A percentile compares a stretch with the other conserved stretches of the same genome.
phyloP scores from a whole-genome alignment of 1,140 invertebrate genomes.

The Rhyacophila brunnea region DNA sequence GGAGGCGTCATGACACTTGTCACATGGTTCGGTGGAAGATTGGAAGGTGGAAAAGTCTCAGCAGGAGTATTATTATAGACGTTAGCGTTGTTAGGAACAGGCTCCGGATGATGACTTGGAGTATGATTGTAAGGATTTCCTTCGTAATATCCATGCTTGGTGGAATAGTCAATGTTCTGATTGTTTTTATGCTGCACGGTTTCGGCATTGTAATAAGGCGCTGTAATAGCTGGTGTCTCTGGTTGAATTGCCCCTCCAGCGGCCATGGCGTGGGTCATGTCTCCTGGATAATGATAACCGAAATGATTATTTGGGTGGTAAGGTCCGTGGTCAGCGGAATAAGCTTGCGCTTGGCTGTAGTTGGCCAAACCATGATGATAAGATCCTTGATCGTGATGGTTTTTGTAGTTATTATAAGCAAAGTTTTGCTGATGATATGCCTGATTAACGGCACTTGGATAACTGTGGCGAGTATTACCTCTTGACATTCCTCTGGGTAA shows the following conservation, averaged over 20 bases:
- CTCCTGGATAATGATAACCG: constrained; percentile 48
- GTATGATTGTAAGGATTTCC: constrained; percentile 40
- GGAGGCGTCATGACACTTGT: constrained; percentile 57
- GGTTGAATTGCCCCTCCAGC: constrained; percentile 41
- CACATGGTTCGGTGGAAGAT: constrained; percentile 37
- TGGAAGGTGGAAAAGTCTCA: constrained; percentile 31
- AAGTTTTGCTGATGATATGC: constrained; percentile 45
- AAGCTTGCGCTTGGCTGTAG: constrained; percentile 49
- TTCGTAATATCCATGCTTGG: constrained; percentile 49
- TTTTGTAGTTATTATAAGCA: constrained; percentile 41
- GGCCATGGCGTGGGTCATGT: constrained; percentile 26
- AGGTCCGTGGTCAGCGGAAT: constrained; percentile 46
- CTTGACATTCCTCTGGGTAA: constrained; percentile 33
- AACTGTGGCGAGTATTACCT: constrained; percentile 37
- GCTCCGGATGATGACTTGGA: constrained; percentile 41
- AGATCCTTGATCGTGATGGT: constrained; percentile 45
- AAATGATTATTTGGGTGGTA: constrained; percentile 51
- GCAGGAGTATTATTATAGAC: constrained; percentile 35
- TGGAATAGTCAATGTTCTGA: constrained; percentile 43
- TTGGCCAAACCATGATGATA: constrained; percentile 44
- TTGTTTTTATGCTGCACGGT: constrained; percentile 44
- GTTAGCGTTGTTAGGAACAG: constrained; percentile 19
- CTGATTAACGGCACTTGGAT: constrained; percentile 44
- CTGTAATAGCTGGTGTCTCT: constrained; percentile 36
- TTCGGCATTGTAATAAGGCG: constrained; percentile 46